Conservation (phyloP, 1,140 invertebrate genomes). For the Drosophila subobscura region DNA sequence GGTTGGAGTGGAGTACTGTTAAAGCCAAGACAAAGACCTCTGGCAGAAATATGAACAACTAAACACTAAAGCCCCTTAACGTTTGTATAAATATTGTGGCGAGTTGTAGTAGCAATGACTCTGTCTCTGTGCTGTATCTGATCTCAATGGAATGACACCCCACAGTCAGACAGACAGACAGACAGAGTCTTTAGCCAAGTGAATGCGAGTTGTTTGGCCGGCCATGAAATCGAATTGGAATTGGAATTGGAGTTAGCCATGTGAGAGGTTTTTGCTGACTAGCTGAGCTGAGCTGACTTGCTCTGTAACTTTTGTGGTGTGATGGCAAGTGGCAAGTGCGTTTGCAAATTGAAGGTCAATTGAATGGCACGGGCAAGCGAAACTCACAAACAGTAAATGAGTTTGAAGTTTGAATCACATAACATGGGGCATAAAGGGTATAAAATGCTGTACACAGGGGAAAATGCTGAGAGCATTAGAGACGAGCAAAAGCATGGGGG, state of each 20-base stretch:
- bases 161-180: slow-evolving; percentile 24
- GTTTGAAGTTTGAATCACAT: not conserved
- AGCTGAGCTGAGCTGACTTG: slow-evolving; percentile 4
- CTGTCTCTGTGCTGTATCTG: slow-evolving; percentile 28
- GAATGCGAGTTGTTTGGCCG: slow-evolving; percentile 64
- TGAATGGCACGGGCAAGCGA: slow-evolving; percentile 56
- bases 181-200: slow-evolving; percentile 36
- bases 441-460: not conserved
- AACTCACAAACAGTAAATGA: not conserved
- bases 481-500: not conserved
- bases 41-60: slow-evolving; percentile 46
- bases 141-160: slow-evolving; percentile 64
- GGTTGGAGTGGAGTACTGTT: slow-evolving; percentile 31
- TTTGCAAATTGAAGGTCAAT: slow-evolving; percentile 64
- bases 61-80: slow-evolving; percentile 66
- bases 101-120: slow-evolving; percentile 31
- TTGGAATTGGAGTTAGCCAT: slow-evolving; percentile 49
- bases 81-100: slow-evolving; percentile 29
- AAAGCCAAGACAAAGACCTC: slow-evolving; percentile 68
- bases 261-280: slow-evolving; percentile 34
- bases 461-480: not conserved
- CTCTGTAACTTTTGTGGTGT: slow-evolving; percentile 34
- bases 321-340: slow-evolving; percentile 52
- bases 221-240: slow-evolving; percentile 75
- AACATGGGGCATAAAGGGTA: not conserved